phyloP scores from a whole-genome alignment of 2,888 invertebrate species.

The Troides aeacus region DNA sequence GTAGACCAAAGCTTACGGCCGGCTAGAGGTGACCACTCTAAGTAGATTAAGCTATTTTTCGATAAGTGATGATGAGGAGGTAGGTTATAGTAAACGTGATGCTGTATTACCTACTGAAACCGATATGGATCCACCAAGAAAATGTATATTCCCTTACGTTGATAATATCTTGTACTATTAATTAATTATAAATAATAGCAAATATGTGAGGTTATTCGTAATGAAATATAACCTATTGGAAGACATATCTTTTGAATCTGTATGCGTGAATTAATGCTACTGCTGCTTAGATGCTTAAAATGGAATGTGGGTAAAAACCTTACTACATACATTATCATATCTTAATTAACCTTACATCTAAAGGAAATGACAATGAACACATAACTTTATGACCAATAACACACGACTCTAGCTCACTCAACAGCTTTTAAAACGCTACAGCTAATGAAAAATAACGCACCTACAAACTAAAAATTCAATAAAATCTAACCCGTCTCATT shows the following conservation, averaged over 20 bases:
- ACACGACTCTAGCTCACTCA: conserved; percentile 44
- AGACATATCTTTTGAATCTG: conserved; percentile 67
- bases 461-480: conserved; percentile 57
- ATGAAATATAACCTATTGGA: conserved; percentile 73
- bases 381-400: conserved; percentile 37
- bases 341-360: conserved; percentile 36
- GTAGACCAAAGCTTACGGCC: too few relatives aligned
- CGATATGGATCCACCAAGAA: too few relatives aligned
- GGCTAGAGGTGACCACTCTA: too few relatives aligned
- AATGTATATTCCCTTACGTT: not conserved
- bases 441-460: conserved; percentile 49
- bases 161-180: conserved; percentile 18
- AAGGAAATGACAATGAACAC: conserved; percentile 58
- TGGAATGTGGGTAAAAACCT: conserved; percentile 56
- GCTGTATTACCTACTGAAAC: not conserved
- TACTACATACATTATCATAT: conserved; percentile 37
- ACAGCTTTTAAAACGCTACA: conserved; percentile 45
- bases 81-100: not conserved
- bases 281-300: conserved; percentile 40
- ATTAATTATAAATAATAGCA: conserved; percentile 22
- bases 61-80: too few relatives aligned
- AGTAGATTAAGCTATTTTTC: too few relatives aligned
- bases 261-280: conserved; percentile 42
- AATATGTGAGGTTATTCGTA: conserved; percentile 30
- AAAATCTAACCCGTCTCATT: conserved; percentile 62